Base-by-base conservation (phyloP, 2,113 vertebrate genomes). In the Lasiurus borealis region DNA sequence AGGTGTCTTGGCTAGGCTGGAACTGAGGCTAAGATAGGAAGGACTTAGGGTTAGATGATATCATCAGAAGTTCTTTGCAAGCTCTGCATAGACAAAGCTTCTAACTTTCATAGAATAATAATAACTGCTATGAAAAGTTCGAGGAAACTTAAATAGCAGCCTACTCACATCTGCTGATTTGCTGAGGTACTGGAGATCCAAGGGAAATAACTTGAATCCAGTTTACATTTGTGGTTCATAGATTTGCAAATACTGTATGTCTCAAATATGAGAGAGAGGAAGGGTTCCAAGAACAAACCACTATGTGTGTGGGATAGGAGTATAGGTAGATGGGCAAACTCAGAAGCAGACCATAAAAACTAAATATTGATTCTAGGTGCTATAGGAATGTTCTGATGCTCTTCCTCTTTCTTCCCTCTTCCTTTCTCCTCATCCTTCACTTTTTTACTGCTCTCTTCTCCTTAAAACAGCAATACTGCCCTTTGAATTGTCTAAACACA, bases 91-190 rank as follows among this genome's bases (percentile, higher is more conserved):
- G 18, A 54, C 6, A n/a, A 87, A 29, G 18, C 57, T 80, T 64
- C 88, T 48, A 15, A 77, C 62, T 91, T 87, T 71, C 52, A n/a
- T n/a, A 85, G 57, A 88, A 68, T 92, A 40, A 31, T 91, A 29
- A 59, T 89, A 84, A 72, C 66, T 66, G 16, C 25, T 29, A n/a
- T 52, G 27, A 76, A 71, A 85, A 50, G 8, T 82, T 75, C 34
- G 54, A 31, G n/a, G 54, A 90, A 46, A 36, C 10, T 76, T 62
- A 82, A 64, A 64, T 10, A 21, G 15, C 23, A 27, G 46, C 1
- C 52, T 54, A 29, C n/a, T 64, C 36, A 40, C 36, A 40, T 59
- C 85, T 46, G 3, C 36, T 50, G 44, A 40, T 87, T 90, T 71
- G 48, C 52, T 14, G 50, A 84, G 73, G 44, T 50, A 59, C 23